Evolutionary conservation across 2,113 vertebrate genomes (phyloP).

Genomic region (Chionis minor): DNA sequence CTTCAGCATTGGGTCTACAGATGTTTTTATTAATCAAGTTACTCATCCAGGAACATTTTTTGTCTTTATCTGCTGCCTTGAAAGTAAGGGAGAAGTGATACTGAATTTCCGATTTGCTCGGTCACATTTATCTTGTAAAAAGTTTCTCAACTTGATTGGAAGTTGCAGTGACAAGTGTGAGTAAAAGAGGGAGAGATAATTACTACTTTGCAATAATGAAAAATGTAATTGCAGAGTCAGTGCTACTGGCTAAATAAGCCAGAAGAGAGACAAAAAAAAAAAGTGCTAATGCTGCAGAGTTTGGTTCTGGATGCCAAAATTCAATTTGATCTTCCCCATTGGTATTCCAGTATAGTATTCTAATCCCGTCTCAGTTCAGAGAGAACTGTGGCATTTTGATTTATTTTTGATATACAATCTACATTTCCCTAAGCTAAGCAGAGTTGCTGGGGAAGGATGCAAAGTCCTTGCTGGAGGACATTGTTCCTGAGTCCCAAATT

Average conservation of each 20-base stretch:
- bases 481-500: neutral
- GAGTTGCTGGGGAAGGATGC: neutral
- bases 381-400: neutral
- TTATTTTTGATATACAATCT: neutral
- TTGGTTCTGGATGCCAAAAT: neutral
- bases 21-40: constrained; percentile 16
- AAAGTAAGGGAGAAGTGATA: neutral
- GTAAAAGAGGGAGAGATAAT: constrained; percentile 16
- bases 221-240: constrained; percentile 15
- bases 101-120: neutral
- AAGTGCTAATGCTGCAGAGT: neutral
- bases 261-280: neutral
- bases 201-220: neutral
- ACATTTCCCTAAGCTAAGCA: neutral
- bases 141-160: neutral
- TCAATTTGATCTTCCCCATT: constrained; percentile 15
- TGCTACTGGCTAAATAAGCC: constrained; percentile 21
- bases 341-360: neutral
- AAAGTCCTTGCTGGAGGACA: neutral
- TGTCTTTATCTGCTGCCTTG: neutral
- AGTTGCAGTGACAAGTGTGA: neutral
- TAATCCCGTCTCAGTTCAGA: neutral
- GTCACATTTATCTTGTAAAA: neutral
- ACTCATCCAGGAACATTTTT: neutral
- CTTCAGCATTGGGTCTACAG: neutral